Percentiles rank a stretch among this genome's conserved stretches.
Evolutionary conservation across 2,797 vertebrate species (phyloP).

Genomic region (Epinephelus malabaricus): DNA sequence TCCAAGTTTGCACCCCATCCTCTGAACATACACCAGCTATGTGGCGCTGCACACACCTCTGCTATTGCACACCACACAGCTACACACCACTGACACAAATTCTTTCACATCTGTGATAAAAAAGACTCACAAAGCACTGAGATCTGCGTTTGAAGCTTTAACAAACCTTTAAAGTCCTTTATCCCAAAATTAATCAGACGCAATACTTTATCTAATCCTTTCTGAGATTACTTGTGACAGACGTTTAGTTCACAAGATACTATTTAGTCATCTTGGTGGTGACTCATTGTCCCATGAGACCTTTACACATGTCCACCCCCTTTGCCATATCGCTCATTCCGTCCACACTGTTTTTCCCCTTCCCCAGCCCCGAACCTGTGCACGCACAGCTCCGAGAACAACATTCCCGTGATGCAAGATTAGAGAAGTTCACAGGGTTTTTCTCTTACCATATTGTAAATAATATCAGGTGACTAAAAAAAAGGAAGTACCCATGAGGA

Average conservation of each 20-base stretch:
- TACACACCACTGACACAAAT: constrained; percentile 11
- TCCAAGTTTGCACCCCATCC: constrained; percentile 36
- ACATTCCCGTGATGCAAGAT: constrained; percentile 72
- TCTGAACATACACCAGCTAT: neutral
- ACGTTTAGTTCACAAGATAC: neutral
- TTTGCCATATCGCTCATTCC: neutral
- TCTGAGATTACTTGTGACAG: constrained; percentile 13
- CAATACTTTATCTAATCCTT: neutral
- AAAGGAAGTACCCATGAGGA: constrained; percentile 73
- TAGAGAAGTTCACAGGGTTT: constrained; percentile 74
- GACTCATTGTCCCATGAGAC: constrained; percentile 65
- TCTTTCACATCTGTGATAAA: constrained; percentile 27
- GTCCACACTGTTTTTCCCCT: constrained; percentile 22
- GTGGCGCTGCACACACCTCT: constrained; percentile 41
- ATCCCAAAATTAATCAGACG: constrained; percentile 10
- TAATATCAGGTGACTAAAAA: constrained; percentile 80
- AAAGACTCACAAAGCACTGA: constrained; percentile 1
- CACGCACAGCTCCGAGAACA: constrained; percentile 36
- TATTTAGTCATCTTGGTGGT: constrained; percentile 50
- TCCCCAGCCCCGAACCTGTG: neutral
- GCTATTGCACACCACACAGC: constrained; percentile 40
- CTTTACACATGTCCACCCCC: constrained; percentile 33
- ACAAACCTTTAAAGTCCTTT: constrained; percentile 10
- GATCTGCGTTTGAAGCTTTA: constrained; percentile 8
- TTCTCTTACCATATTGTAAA: constrained; percentile 66